These are phyloP conservation scores for Temnothorax curvispinosus DNA, from an alignment of 1,140 invertebrate species.

Conservation along the genomic window DNA sequence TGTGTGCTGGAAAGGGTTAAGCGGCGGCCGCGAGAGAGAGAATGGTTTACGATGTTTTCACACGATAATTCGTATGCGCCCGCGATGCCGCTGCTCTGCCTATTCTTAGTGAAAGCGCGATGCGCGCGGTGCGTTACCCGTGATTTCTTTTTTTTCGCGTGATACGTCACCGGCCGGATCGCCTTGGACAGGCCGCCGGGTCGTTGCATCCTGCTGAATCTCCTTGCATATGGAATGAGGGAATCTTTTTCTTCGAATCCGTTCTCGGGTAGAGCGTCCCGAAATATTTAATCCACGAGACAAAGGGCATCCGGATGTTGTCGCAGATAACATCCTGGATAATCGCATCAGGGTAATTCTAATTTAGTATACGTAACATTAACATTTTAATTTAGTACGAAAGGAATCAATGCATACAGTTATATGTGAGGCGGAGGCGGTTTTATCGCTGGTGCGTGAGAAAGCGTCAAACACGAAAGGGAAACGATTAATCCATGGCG, in stretches of 20 bases:
- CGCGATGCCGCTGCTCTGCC: background rate
- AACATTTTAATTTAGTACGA: background rate
- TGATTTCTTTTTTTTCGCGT: constrained; percentile 17
- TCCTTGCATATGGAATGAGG: background rate
- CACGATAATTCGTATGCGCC: constrained; percentile 29
- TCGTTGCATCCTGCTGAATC: constrained; percentile 40
- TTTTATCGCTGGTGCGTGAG: background rate
- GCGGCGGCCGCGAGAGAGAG: background rate
- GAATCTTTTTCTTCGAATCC: constrained; percentile 1
- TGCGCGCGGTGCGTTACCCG: background rate
- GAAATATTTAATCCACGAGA: constrained; percentile 1
- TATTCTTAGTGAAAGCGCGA: constrained; percentile 39
- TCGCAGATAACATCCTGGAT: background rate
- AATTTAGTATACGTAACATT: background rate
- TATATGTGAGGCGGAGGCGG: background rate
- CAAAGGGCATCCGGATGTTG: background rate
- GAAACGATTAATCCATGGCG: constrained; percentile 5
- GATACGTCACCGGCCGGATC: constrained; percentile 20
- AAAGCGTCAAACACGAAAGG: background rate
- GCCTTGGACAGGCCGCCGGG: constrained; percentile 13
- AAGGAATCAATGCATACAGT: background rate
- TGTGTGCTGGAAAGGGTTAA: background rate
- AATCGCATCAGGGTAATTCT: background rate
- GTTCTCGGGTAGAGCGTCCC: background rate
- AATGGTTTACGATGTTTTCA: constrained; percentile 45